Evolutionary conservation across 2,888 invertebrate genomes (phyloP), one percentile per base, ranked within the genome.

Genomic region (Microctonus brassicae): DNA sequence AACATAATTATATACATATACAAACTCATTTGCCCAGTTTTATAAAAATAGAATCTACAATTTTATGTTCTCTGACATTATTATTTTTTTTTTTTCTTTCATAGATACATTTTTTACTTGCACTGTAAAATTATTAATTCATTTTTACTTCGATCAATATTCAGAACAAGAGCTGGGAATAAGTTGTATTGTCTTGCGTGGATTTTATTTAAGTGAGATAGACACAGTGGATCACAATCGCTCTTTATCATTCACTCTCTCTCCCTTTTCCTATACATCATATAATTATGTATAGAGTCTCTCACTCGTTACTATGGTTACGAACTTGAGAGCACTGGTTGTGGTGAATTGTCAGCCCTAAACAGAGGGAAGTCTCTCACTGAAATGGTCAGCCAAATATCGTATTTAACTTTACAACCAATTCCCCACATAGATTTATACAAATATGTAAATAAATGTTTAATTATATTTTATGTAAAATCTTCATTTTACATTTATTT

Each of bases 301-400:
- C 47, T 47, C 83, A 83, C 80, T 80, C 80, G 86, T 87, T 83
- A 74, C 86, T 85, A 86, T 87, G 84, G 84, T 82, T 84, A 86
- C 87, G 79, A 81, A 81, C n/a, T n/a, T 82, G 69, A 79, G 5
- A 77, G 74, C 74, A 77, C 72, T 75, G 75, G 73, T 78, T 75
- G 81, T 75, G 80, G 80, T 75, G 74, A 73, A 73, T 78, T 69
- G 47, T 57, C 60, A 29, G 61, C 58, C 63, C 73, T 70, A 52
- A 75, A 80, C 75, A 75, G 74, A n/a, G 79, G 78, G 77, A 76
- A 81, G 72, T 73, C 78, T 77, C 79, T 75, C 74, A 74, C 77
- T 77, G 80, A 81, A 83, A 84, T 80, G 84, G 83, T 83, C 83
- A 83, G 81, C 80, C 83, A 82, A 84, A 83, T 84, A 84, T 84